These are phyloP conservation scores for Orius insidiosus DNA, from an alignment of 1,140 invertebrate genomes.

Conservation along the genomic window DNA sequence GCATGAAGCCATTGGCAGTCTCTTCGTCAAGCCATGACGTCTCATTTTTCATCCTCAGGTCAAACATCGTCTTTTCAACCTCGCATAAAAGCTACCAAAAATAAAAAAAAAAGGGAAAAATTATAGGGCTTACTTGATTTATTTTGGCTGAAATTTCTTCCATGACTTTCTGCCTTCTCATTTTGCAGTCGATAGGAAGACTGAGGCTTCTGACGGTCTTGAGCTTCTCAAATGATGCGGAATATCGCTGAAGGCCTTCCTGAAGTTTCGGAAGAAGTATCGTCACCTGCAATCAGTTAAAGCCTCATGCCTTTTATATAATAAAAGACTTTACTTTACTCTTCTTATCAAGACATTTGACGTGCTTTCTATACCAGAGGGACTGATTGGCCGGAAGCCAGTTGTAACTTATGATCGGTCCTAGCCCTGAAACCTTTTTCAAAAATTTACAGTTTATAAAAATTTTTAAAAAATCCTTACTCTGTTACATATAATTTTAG, in stretches of 20 bases:
- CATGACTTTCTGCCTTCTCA: conserved; percentile 3
- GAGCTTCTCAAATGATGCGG: conserved; percentile 4
- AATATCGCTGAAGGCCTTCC: conserved; percentile 4
- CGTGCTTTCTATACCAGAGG: conserved; percentile 2
- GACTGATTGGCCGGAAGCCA: conserved; percentile 3
- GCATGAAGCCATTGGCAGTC: background rate
- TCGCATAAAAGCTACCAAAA: conserved; percentile 7
- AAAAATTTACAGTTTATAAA: background rate
- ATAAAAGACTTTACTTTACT: background rate
- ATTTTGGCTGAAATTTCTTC: conserved; percentile 1
- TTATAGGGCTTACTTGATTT: background rate
- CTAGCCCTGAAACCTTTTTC: background rate
- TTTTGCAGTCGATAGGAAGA: background rate
- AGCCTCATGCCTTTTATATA: no score
- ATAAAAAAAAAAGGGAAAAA: background rate
- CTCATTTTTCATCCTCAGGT: background rate
- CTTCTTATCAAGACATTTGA: conserved; percentile 5
- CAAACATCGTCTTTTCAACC: conserved; percentile 6
- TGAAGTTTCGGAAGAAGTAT: conserved; percentile 2
- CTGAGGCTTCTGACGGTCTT: background rate
- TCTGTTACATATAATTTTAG: conserved; percentile 3
- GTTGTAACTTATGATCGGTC: background rate
- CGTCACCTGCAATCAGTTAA: conserved; percentile 2
- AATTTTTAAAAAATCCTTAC: background rate
- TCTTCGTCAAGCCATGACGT: background rate